Base-by-base conservation (phyloP, 2,888 invertebrate species). In the Vanessa cardui region DNA sequence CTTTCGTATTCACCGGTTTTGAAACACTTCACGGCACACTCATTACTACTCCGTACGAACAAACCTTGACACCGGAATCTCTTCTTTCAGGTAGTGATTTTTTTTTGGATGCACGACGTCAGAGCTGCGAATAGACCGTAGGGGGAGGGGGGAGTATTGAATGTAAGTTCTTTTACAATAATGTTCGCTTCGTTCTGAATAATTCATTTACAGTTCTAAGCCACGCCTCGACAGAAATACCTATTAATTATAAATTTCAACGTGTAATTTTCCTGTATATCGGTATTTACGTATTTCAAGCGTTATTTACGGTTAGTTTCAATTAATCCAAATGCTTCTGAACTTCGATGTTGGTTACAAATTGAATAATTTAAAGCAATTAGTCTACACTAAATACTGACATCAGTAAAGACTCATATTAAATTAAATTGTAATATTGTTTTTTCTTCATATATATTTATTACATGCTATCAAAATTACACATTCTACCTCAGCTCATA, bases 81-180 rank as follows among this genome's bases (percentile, higher is more conserved):
- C 18, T 33, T 5, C 26, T 15, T 62, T 62, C 50, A 62, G 61
- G 49, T 62, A 60, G 50, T 31, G 39, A 21, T 62, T 50, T 62
- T 61, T 61, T 62, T 47, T 39, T 39, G 39, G 8, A 39, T 39
- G 39, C 39, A 39, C 39, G 39, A 39, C 39, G 39, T 39, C 39
- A 39, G 39, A 12, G 12, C 39, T 39, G 12, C 39, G 39, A 39
- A 39, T 39, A 39, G 12, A 39, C 39, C 39, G 39, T 39, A 12
- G 39, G 39, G 39, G 39, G 39, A 39, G 39, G 39, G 39, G 39
- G 39, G 39, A 39, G 39, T 4, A 39, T 39, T 12, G 39, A 39
- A 39, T 39, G 12, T 39, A 12, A 39, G 12, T 39, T 39, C 39
- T 39, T 39, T 39, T 39, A 39, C 39, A 12, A 39, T 39, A 39